Evolutionary conservation across 64 coral and sea anemone species (phyloP).

Genomic region (Pocillopora damicornis): DNA sequence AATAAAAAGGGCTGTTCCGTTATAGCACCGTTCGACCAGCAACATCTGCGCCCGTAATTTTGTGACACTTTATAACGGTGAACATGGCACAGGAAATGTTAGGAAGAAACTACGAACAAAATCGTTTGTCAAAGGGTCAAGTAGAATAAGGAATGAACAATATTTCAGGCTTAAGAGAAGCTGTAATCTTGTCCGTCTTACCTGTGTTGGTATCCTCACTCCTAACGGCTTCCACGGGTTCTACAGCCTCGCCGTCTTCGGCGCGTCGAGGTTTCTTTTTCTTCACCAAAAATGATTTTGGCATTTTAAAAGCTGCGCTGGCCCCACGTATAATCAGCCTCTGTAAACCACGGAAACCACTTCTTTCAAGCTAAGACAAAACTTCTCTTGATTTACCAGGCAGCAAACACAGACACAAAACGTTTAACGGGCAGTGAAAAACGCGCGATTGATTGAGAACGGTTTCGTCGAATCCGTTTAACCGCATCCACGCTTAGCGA

Average conservation of each 20-base stretch:
- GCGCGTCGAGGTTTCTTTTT: conserved; percentile 68
- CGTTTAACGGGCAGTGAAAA: not conserved
- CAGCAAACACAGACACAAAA: not conserved
- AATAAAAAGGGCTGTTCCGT: conserved; percentile 23
- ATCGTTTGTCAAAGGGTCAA: conserved; percentile 63
- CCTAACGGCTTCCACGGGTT: not conserved
- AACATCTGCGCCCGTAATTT: conserved; percentile 46
- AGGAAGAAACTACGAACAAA: conserved; percentile 36
- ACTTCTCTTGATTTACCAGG: not conserved
- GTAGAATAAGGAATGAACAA: conserved; percentile 38
- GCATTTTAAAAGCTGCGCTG: conserved; percentile 66
- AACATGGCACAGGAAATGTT: conserved; percentile 48
- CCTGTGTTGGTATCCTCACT: not conserved
- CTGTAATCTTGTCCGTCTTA: conserved; percentile 8
- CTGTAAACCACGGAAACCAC: conserved; percentile 19
- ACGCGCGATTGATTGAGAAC: conserved; percentile 6
- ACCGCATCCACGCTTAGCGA: conserved; percentile 16
- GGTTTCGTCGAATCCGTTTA: conserved; percentile 12
- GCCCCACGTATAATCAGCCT: conserved; percentile 30
- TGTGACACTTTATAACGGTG: conserved; percentile 77
- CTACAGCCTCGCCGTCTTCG: conserved; percentile 26
- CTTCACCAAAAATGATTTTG: conserved; percentile 93
- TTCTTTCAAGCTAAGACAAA: conserved; percentile 21
- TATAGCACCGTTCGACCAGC: conserved; percentile 4
- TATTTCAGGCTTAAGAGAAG: conserved; percentile 28